These are phyloP conservation scores for Peromyscus aztecus DNA, from an alignment of 2,797 vertebrate species.

Conservation along the genomic window DNA sequence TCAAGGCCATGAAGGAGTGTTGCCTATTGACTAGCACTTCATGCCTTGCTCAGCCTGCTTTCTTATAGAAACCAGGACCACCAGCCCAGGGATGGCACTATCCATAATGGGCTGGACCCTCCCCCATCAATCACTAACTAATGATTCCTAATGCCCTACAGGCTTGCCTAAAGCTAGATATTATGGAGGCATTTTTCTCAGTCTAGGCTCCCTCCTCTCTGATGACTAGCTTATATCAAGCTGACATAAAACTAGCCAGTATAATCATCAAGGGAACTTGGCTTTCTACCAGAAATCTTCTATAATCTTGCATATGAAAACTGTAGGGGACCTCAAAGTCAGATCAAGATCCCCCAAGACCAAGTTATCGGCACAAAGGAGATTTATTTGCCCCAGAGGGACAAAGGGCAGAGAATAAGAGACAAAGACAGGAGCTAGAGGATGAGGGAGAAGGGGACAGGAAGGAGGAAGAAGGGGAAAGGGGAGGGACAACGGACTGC, in stretches of 20 bases:
- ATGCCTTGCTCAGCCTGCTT: background rate
- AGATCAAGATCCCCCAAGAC: too few species aligned
- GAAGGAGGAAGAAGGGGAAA: too few species aligned
- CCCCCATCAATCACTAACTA: background rate
- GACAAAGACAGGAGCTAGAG: too few species aligned
- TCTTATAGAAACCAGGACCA: background rate
- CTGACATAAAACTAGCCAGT: background rate
- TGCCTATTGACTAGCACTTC: background rate
- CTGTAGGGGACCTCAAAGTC: too few species aligned
- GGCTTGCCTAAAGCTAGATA: background rate
- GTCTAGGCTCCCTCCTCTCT: background rate
- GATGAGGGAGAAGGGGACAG: too few species aligned
- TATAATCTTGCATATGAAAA: slow-evolving; percentile 20
- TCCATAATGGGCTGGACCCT: background rate
- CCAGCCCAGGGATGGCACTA: background rate
- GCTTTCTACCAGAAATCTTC: background rate
- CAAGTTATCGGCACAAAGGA: too few species aligned
- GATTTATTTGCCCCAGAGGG: too few species aligned
- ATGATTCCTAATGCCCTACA: background rate
- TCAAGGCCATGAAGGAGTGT: background rate
- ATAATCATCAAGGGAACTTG: background rate
- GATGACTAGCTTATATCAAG: background rate
- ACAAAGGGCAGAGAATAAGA: too few species aligned
- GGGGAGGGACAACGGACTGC: background rate
- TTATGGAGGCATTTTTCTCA: background rate